Evolutionary conservation across 2,113 vertebrate genomes (phyloP).

Genomic region (Formicarius rufipectus): DNA sequence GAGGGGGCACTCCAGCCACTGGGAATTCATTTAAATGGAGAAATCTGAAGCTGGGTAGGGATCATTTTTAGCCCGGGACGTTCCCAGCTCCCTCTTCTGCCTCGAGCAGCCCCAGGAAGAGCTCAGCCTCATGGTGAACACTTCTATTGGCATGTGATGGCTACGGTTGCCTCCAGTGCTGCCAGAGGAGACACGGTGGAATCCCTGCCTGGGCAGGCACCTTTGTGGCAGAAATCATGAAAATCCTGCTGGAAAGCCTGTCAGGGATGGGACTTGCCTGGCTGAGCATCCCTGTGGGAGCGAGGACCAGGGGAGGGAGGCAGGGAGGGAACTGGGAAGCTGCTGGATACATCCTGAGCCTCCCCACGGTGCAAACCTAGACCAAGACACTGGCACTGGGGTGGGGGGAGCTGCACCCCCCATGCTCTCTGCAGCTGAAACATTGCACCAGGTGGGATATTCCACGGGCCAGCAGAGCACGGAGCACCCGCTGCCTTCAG

Average conservation of each 20-base stretch:
- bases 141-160: too few relatives aligned
- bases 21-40: accelerated
- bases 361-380: background rate
- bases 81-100: background rate
- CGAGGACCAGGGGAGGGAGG: background rate
- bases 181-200: accelerated
- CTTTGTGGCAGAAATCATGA: accelerated
- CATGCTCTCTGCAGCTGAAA: accelerated
- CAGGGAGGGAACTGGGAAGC: background rate
- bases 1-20: background rate
- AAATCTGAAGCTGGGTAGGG: background rate
- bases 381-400: accelerated
- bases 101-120: accelerated
- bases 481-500: background rate
- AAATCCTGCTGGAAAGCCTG: accelerated
- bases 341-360: background rate
- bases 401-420: background rate
- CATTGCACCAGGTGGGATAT: background rate
- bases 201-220: background rate
- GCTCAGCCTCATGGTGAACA: accelerated
- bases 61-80: background rate
- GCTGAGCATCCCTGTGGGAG: background rate
- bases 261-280: background rate
- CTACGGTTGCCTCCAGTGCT: accelerated
- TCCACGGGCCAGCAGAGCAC: background rate